A percentile compares a stretch with the other conserved stretches of the same genome.
These are phyloP conservation scores for Microctenopoma steveboyesi DNA, from an alignment of 2,797 vertebrate species.

Conservation along the genomic window DNA sequence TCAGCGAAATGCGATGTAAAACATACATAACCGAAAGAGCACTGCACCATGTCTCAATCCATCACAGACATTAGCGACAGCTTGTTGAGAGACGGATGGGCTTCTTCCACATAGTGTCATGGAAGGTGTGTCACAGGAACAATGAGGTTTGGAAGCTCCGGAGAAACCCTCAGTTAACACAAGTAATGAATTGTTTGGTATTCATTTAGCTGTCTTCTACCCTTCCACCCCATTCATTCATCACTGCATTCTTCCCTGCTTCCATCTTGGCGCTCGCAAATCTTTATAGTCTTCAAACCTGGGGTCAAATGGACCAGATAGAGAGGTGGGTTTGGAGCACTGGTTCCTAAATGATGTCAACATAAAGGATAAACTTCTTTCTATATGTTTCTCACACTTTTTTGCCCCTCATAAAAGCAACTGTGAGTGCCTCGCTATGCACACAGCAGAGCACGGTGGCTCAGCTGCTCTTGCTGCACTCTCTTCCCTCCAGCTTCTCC, in stretches of 20 bases:
- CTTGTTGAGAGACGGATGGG: slow-evolving; percentile 52
- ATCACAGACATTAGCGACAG: slow-evolving; percentile 41
- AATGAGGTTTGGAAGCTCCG: slow-evolving; percentile 56
- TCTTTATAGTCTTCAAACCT: slow-evolving; percentile 50
- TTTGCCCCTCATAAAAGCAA: slow-evolving; percentile 24
- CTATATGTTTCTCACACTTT: slow-evolving; percentile 64
- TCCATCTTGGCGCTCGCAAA: slow-evolving; percentile 49
- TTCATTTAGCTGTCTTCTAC: slow-evolving; percentile 70
- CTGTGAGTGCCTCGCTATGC: slow-evolving; percentile 36
- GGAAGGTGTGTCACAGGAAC: slow-evolving; percentile 40
- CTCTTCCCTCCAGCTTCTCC: slow-evolving; percentile 81
- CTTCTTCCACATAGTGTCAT: slow-evolving; percentile 27
- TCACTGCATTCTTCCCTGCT: slow-evolving; percentile 25
- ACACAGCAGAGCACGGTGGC: slow-evolving; percentile 54
- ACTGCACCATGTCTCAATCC: slow-evolving; percentile 7
- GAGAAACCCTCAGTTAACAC: slow-evolving; percentile 62
- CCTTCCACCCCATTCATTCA: slow-evolving; percentile 48
- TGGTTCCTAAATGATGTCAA: slow-evolving; percentile 49
- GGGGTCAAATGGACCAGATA: slow-evolving; percentile 36
- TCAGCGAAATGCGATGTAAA: slow-evolving; percentile 5
- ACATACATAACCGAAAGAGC: slow-evolving; percentile 32
- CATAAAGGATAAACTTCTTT: slow-evolving; percentile 56
- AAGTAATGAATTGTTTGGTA: slow-evolving; percentile 57
- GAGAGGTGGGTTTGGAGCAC: slow-evolving; percentile 29
- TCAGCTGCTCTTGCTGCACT: slow-evolving; percentile 82